A percentile compares a stretch with the other conserved stretches of the same genome.
Conservation (phyloP, 1,140 invertebrate species). For the Drosophila sproati region DNA sequence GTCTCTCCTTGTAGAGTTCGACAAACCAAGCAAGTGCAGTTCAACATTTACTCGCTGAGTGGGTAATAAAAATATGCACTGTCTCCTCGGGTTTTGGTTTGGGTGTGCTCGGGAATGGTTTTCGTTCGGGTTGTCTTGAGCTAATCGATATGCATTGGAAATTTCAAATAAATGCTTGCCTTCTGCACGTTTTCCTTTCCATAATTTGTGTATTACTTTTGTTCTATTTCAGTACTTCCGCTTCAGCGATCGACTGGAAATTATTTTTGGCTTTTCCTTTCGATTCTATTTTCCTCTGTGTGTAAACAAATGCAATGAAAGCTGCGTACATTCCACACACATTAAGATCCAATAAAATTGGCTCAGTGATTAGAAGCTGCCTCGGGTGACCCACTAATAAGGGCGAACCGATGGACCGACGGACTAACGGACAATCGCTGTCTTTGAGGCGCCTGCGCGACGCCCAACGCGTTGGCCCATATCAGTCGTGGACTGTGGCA, state of each 20-base stretch:
- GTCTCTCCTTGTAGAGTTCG: background rate
- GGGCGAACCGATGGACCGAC: background rate
- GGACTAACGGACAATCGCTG: background rate
- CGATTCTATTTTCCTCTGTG: background rate
- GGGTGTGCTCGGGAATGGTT: background rate
- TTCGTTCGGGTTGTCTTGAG: constrained; percentile 18
- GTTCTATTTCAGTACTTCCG: constrained; percentile 62
- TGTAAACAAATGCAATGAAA: constrained; percentile 32
- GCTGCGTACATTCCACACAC: background rate
- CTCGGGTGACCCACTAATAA: constrained; percentile 37
- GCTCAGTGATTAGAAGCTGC: background rate
- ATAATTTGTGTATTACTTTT: constrained; percentile 50
- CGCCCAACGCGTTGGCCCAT: constrained; percentile 52
- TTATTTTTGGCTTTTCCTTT: constrained; percentile 25
- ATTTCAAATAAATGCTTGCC: constrained; percentile 5
- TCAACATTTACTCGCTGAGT: constrained; percentile 23
- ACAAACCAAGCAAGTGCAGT: constrained; percentile 57
- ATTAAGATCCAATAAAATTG: constrained; percentile 6
- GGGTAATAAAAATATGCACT: constrained; percentile 54
- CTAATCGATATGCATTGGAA: constrained; percentile 63
- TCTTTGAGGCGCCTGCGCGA: constrained; percentile 21
- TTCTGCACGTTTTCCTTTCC: constrained; percentile 16
- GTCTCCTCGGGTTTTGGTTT: background rate
- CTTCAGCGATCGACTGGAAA: constrained; percentile 3
- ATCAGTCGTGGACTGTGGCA: background rate